A percentile compares a stretch with the other conserved stretches of the same genome.
phyloP scores from a whole-genome alignment of 2,797 vertebrate genomes.

The Chaetodon trifasciatus region DNA sequence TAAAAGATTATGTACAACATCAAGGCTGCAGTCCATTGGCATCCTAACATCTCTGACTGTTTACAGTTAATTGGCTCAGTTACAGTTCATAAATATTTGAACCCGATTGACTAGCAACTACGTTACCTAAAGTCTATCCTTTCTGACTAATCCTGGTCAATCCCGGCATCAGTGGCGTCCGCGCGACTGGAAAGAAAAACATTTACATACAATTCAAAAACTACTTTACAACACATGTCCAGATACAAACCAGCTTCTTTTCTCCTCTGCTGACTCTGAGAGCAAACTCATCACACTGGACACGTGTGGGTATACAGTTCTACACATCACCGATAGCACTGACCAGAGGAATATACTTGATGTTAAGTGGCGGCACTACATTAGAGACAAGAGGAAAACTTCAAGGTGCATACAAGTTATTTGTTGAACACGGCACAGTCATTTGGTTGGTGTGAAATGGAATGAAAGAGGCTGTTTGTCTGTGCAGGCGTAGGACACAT shows the following conservation, averaged over 20 bases:
- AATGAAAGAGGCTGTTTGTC: constrained; percentile 42
- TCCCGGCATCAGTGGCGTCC: constrained; percentile 35
- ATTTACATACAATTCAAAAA: constrained; percentile 54
- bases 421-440: constrained; percentile 41
- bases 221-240: constrained; percentile 56
- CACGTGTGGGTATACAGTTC: constrained; percentile 28
- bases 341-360: constrained; percentile 45
- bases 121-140: constrained; percentile 58
- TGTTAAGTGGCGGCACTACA: constrained; percentile 48
- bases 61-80: constrained; percentile 83
- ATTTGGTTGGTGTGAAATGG: constrained; percentile 30
- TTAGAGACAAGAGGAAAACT: constrained; percentile 49
- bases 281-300: constrained; percentile 38
- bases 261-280: constrained; percentile 6
- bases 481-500: constrained; percentile 63
- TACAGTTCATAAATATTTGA: constrained; percentile 81
- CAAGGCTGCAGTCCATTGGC: constrained; percentile 78
- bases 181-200: constrained; percentile 20
- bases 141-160: constrained; percentile 44
- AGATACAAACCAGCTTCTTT: not conserved
- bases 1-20: constrained; percentile 76
- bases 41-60: constrained; percentile 49
- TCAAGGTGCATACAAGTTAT: constrained; percentile 67
- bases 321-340: constrained; percentile 60
- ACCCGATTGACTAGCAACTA: constrained; percentile 59